phyloP scores from a whole-genome alignment of 2,113 vertebrate species.

The Xiphorhynchus elegans region DNA sequence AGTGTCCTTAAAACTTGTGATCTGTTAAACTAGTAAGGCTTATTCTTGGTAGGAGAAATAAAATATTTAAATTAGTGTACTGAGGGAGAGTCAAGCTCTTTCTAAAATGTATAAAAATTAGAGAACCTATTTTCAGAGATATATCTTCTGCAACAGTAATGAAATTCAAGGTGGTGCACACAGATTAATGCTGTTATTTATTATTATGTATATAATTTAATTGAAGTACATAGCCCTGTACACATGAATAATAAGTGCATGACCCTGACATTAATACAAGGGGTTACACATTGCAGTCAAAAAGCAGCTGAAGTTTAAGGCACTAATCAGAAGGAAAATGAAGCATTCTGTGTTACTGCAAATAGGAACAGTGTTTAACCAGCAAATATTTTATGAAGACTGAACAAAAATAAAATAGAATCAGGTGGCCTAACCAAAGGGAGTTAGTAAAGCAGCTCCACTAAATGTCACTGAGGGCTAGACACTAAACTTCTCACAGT shows the following conservation, averaged over 20 bases:
- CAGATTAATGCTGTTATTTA: slow-evolving; percentile 63
- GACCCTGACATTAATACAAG: slow-evolving; percentile 57
- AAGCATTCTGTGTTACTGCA: not conserved
- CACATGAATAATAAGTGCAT: slow-evolving; percentile 56
- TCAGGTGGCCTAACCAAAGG: not conserved
- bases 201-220: slow-evolving; percentile 56
- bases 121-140: slow-evolving; percentile 11
- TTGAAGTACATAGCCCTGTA: slow-evolving; percentile 27
- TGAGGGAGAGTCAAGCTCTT: not conserved
- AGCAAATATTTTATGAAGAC: not conserved
- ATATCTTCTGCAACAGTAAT: slow-evolving; percentile 25
- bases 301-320: slow-evolving; percentile 42
- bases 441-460: not conserved
- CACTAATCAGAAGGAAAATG: slow-evolving; percentile 25
- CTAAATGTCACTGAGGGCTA: not conserved
- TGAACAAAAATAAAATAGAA: not conserved
- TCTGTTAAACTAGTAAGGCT: not conserved
- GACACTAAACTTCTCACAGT: not conserved
- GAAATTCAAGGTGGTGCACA: slow-evolving; percentile 42
- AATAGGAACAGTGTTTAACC: not conserved
- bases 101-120: slow-evolving; percentile 23
- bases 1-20: not conserved
- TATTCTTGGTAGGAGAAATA: not conserved
- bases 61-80: not conserved
- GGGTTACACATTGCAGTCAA: slow-evolving; percentile 8